Evolutionary conservation across 2,888 invertebrate species (phyloP), one percentile per base, ranked within the genome.

Genomic region (Micoletzkya japonica): DNA sequence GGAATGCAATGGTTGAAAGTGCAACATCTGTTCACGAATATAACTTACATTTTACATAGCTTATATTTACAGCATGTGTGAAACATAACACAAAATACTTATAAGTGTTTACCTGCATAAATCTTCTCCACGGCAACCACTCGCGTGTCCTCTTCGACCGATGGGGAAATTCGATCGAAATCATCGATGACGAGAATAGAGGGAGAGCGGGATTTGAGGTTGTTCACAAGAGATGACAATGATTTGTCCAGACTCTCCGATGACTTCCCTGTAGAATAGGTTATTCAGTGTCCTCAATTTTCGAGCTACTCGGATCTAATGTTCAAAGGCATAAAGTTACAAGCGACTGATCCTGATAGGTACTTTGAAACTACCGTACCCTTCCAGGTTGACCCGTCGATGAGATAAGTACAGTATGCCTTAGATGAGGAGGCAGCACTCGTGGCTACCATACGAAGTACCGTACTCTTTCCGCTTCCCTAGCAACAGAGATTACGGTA

Each of bases 201-300:
- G 10, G 68, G 68, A 26, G 68, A 34, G 1, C 58, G 58, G 24
- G 30, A 49, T 7, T n/a, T 34, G 6, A 58, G 30, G 39, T 39
- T 57, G 24, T 57, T 36, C 30, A 68, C 34, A 1, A 68, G 44
- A 32, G 26, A 2, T 32, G 28, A 57, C 49, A 68, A 26, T 24
- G n/a, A 44, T 28, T 80, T 77, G 67, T 78, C 76, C 26, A 82
- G 76, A 6, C 66, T 64, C 37, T 80, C 81, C 7, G 78, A 73
- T 7, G 76, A 73, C 57, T 75, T 74, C 56, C 79, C 77, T 77
- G 26, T 57, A 72, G 37, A 50, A 44, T 49, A 6, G 44, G 30
- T 24, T 14, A 54, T 66, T 64, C 24, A 1, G 24, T 20, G 4
- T 39, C 24, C n/a, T 24, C 26, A 20, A 54, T 37, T 3, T 20